Conservation (phyloP, 2,113 vertebrate species). For the Struthio camelus region DNA sequence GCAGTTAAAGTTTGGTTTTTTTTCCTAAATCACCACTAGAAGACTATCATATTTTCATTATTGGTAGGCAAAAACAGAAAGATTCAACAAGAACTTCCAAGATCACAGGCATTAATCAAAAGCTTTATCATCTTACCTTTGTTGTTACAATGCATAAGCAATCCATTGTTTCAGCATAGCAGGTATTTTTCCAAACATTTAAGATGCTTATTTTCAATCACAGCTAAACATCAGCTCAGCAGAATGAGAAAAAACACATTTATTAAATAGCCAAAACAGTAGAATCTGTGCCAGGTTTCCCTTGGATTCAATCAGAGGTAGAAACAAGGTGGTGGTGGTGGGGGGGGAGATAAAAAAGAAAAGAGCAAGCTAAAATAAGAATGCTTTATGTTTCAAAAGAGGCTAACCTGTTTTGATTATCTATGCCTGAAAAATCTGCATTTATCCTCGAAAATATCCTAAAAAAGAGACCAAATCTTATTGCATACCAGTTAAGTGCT, state of each 20-base stretch:
- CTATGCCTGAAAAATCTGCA: conserved; percentile 65
- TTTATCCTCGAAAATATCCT: conserved; percentile 63
- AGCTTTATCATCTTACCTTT: conserved; percentile 84
- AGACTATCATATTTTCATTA: neutral
- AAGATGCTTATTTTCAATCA: conserved; percentile 70
- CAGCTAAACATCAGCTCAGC: conserved; percentile 52
- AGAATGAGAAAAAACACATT: conserved; percentile 30
- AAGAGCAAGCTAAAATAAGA: conserved; percentile 22
- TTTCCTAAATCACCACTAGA: neutral
- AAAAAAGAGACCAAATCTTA: conserved; percentile 62
- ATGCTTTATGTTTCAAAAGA: conserved; percentile 53
- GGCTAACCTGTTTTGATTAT: conserved; percentile 58
- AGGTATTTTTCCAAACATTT: conserved; percentile 72
- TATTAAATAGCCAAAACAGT: conserved; percentile 48
- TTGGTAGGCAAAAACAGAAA: neutral
- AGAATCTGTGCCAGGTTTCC: conserved; percentile 54
- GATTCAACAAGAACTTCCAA: neutral
- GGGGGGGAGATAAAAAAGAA: neutral
- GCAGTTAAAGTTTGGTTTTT: neutral
- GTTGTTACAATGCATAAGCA: conserved; percentile 94
- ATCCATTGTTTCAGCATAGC: conserved; percentile 84
- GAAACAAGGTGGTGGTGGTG: conserved; percentile 7
- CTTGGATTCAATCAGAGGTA: conserved; percentile 69
- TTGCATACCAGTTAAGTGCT: conserved; percentile 70
- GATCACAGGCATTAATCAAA: neutral